phyloP scores from a whole-genome alignment of 2,888 invertebrate species.

The Drosophila conformis region DNA sequence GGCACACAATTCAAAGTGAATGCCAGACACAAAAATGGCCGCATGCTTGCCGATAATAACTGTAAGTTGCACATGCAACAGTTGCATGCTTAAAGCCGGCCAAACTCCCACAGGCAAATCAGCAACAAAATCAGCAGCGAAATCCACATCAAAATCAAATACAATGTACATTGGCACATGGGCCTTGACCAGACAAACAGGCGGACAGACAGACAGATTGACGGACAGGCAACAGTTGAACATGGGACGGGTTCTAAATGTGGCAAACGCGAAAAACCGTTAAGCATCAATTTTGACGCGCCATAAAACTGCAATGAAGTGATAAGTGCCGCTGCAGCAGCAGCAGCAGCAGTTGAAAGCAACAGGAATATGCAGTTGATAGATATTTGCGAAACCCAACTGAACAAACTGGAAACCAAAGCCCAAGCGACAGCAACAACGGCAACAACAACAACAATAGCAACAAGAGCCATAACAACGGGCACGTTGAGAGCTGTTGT shows the following conservation, averaged over 20 bases:
- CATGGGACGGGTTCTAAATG: conserved; percentile 63
- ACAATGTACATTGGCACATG: conserved; percentile 53
- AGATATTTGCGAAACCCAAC: conserved; percentile 48
- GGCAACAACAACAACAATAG: conserved; percentile 13
- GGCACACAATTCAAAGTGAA: neutral
- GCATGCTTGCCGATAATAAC: conserved; percentile 13
- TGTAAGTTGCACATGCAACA: conserved; percentile 54
- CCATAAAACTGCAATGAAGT: conserved; percentile 82
- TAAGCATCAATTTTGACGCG: conserved; percentile 79
- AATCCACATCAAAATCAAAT: conserved; percentile 58
- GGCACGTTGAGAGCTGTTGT: conserved; percentile 28
- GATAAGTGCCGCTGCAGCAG: conserved; percentile 69
- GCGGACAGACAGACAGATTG: conserved; percentile 11
- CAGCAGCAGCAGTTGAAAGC: conserved; percentile 40
- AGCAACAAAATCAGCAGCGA: conserved; percentile 31
- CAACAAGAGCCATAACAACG: conserved; percentile 20
- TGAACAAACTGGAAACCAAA: conserved; percentile 41
- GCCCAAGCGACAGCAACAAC: conserved; percentile 38
- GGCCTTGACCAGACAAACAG: conserved; percentile 40
- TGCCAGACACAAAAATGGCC: conserved; percentile 10
- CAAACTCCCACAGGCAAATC: conserved; percentile 37
- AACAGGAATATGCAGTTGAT: conserved; percentile 67
- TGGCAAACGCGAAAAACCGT: conserved; percentile 76
- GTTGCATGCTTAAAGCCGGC: conserved; percentile 37
- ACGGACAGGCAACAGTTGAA: conserved; percentile 21